phyloP scores from a whole-genome alignment of 2,113 vertebrate species.

The Myotis brandtii region DNA sequence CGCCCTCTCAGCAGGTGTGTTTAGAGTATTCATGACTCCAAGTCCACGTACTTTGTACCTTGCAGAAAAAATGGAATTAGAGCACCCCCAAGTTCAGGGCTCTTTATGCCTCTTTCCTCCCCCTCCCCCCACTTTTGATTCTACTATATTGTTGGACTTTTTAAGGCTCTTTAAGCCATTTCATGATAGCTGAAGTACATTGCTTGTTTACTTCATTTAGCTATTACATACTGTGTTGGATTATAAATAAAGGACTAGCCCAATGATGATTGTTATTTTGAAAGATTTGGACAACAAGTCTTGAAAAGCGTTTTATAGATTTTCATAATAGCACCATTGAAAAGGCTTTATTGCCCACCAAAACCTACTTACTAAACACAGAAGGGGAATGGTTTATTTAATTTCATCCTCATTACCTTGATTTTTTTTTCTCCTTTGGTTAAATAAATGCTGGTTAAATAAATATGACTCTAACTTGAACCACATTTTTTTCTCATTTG shows the following conservation, averaged over 20 bases:
- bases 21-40: not conserved
- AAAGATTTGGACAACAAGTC: conserved; percentile 30
- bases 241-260: conserved; percentile 24
- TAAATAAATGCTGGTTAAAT: conserved; percentile 21
- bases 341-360: not conserved
- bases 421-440: not conserved
- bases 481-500: not conserved
- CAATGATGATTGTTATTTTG: conserved; percentile 23
- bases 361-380: not conserved
- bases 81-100: not conserved
- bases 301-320: conserved; percentile 36
- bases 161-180: not conserved
- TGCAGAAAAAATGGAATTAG: conserved; percentile 14
- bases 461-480: conserved; percentile 28
- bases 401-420: conserved; percentile 39
- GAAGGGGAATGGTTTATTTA: not conserved
- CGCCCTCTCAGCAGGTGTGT: not conserved
- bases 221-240: not conserved
- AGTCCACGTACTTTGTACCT: not conserved
- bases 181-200: not conserved
- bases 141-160: not conserved
- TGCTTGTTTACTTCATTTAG: not conserved
- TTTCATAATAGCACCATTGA: not conserved
- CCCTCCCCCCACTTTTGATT: conserved; percentile 24
- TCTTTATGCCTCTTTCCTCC: not conserved